These are phyloP conservation scores for Magallana ariakensis DNA, from an alignment of 1,140 invertebrate genomes.

Conservation along the genomic window DNA sequence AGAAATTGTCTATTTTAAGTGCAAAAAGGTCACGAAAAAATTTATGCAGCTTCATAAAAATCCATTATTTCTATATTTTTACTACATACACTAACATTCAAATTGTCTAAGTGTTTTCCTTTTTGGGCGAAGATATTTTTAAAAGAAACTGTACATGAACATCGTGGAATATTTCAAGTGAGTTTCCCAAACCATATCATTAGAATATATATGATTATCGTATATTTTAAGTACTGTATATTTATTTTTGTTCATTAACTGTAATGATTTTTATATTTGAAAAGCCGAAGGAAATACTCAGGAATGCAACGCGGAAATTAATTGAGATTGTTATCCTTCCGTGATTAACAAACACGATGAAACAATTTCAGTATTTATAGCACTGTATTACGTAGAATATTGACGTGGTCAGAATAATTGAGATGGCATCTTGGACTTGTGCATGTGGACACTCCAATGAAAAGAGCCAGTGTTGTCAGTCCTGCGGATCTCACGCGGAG, in stretches of 20 bases:
- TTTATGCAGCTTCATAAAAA: too few species aligned
- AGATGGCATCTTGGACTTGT: not conserved
- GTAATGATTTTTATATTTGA: not conserved
- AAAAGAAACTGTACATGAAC: too few species aligned
- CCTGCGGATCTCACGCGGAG: not conserved
- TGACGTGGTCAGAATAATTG: too few species aligned
- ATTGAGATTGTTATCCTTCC: not conserved
- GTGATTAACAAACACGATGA: not conserved
- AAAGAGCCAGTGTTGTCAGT: not conserved
- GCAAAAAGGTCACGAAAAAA: too few species aligned
- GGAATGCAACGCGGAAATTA: not conserved
- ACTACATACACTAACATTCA: too few species aligned
- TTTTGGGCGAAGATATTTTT: too few species aligned
- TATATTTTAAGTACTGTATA: not conserved
- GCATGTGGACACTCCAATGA: not conserved
- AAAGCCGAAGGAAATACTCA: not conserved
- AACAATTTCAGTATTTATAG: not conserved
- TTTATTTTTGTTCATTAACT: not conserved
- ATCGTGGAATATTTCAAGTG: too few species aligned
- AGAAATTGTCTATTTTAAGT: too few species aligned
- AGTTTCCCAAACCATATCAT: too few species aligned
- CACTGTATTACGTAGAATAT: not conserved
- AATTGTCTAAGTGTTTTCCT: too few species aligned
- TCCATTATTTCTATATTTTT: too few species aligned
- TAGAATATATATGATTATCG: not conserved